Base-by-base conservation (phyloP, 2,113 vertebrate genomes). In the Amphiprion ocellaris region DNA sequence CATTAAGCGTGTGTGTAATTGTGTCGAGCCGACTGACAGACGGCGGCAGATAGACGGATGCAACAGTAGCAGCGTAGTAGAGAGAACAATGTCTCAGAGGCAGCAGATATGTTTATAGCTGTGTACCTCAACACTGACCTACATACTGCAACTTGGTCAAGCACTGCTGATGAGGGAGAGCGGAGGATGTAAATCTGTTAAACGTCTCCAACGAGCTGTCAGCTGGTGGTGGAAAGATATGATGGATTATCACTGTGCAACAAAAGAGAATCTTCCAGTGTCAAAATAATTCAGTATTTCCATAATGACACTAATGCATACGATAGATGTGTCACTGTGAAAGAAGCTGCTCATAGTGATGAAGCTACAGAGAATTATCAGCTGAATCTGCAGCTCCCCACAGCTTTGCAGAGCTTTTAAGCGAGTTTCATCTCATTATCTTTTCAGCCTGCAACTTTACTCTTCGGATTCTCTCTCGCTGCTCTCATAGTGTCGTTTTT, bases 61-160 rank as follows among this genome's bases (percentile, higher is more conserved):
- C 66, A 53, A 64, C 66, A 80, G n/a, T 50, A 70, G 64, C 68
- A 49, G 70, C 4, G 33, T 26, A 44, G 61, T 61, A 5, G 5
- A 9, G 19, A 66, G 74, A 68, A 39, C 44, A 58, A 4, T 44
- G 61, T 88, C 68, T 83, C 64, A 46, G 26, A 78, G 66, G 54
- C 85, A 77, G 75, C 77, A 84, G 50, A 58, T 62, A 65, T 52
- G 64, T n/a, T 47, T 70, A 19, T 66, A 75, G 76, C 70, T 28
- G 66, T 69, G 49, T 87, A 89, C 79, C 64, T 78, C 46, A 60
- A 14, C 62, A 17, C 64, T 75, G 81, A 88, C 84, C 86, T 88
- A 89, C 60, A 79, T 90, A 69, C 68, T 67, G 73, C 23, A 72
- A 54, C 52, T 67, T 39, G 74, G 69, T 81, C 62, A 73, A 81